Base-by-base conservation (phyloP, 2,797 vertebrate species). In the Pagetopsis macropterus region DNA sequence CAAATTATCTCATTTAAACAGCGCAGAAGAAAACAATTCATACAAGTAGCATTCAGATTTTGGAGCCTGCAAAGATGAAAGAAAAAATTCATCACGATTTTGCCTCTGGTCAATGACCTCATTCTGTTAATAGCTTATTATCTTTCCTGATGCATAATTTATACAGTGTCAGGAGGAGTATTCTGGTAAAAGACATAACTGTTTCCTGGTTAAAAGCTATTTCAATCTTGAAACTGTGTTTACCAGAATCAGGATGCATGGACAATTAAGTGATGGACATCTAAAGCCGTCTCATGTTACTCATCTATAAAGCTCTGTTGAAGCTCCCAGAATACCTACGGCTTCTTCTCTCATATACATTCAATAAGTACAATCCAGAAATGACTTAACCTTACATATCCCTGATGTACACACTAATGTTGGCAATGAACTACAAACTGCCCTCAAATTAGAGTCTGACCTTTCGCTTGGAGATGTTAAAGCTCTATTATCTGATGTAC, bases 1-100 rank as follows among this genome's bases (percentile, higher is more conserved):
- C 75, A 89, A 91, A 94, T 93, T 84, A 92, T 85, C 68, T 71
- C 88, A 79, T 93, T 94, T 90, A 91, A 90, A 87, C 74, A 79
- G 73, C 75, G 79, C 70, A 73, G 72, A 88, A 75, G 67, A 85
- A 81, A 90, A 85, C 70, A 71, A 83, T 90, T 82, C 51, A 79
- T 72, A 72, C 78, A 89, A 87, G 79, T 84, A 75, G 78, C 76
- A 69, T 89, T 84, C 72, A 82, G 87, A 81, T 87, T 77, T 75
- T 67, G 65, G 61, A 64, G 61, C 31, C 61, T 54, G 55, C 44
- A 46, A 55, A 84, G 84, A 92, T 93, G 75, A 92, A 92, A 92
- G 78, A 75, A 84, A 90, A 90, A 84, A 90, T 85, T 81, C 78
- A 89, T 83, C 54, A 72, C 10, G 33, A 66, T 76, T 78, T 80